These are phyloP conservation scores for Sciurus vulgaris DNA, from an alignment of 2,797 vertebrate genomes.

Conservation along the genomic window DNA sequence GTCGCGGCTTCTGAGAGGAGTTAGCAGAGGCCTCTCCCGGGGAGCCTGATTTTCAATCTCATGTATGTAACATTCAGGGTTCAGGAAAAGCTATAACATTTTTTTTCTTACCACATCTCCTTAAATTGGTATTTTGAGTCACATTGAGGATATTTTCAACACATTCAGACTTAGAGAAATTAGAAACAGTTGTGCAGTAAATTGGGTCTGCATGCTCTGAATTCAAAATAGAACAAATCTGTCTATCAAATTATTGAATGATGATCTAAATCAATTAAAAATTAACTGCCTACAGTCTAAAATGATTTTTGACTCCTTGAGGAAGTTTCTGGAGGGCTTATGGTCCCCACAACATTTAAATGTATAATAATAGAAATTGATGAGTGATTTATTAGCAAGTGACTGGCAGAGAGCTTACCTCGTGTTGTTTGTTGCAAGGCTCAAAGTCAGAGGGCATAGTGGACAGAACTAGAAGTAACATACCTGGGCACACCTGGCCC, in stretches of 20 bases:
- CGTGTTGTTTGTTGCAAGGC: not conserved
- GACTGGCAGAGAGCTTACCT: not conserved
- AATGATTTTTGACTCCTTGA: conserved; percentile 35
- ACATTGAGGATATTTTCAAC: conserved; percentile 9
- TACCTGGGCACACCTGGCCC: no score
- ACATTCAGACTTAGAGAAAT: conserved; percentile 38
- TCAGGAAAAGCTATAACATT: conserved; percentile 4
- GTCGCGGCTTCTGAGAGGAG: not conserved
- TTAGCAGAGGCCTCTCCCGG: not conserved
- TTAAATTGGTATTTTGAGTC: conserved; percentile 48
- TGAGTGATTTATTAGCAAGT: not conserved
- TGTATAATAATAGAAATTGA: not conserved
- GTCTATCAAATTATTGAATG: not conserved
- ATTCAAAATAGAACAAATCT: conserved; percentile 29
- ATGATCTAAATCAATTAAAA: conserved; percentile 32
- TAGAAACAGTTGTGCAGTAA: conserved; percentile 43
- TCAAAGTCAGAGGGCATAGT: not conserved
- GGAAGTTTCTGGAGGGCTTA: conserved; percentile 44
- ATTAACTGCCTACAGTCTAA: not conserved
- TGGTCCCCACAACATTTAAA: not conserved
- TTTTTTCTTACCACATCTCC: conserved; percentile 30
- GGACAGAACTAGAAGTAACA: not conserved
- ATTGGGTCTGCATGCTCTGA: not conserved
- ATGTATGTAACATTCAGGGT: not conserved
- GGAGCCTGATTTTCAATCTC: not conserved